Percentiles rank a stretch among this genome's conserved stretches.
Evolutionary conservation across 1,140 invertebrate species (phyloP).

Genomic region (Chrysomallon squamiferum): DNA sequence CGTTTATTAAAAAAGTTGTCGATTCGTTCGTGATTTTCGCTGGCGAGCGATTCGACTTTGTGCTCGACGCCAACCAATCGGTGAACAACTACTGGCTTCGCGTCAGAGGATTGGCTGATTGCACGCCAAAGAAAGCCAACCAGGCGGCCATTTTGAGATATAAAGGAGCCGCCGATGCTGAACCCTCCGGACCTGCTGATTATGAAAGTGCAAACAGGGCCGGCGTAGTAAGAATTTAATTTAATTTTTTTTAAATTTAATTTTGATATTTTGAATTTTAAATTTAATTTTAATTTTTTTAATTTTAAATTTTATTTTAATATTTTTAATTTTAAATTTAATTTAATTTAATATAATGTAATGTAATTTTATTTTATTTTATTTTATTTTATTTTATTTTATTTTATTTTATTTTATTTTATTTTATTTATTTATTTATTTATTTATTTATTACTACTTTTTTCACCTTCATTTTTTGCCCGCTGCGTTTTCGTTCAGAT

Average conservation of each 20-base stretch:
- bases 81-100: conserved; percentile 83
- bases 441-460: too few relatives aligned
- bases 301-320: neutral
- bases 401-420: too few relatives aligned
- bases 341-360: neutral
- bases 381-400: too few relatives aligned
- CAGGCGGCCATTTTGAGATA: conserved; percentile 71
- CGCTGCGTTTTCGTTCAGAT: too few relatives aligned
- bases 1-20: conserved; percentile 74
- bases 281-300: neutral
- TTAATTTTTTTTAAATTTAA: neutral
- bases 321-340: neutral
- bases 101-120: conserved; percentile 80
- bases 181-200: conserved; percentile 71
- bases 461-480: too few relatives aligned
- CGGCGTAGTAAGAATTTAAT: conserved; percentile 33
- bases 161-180: conserved; percentile 23
- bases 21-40: conserved; percentile 37
- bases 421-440: too few relatives aligned
- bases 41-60: conserved; percentile 23
- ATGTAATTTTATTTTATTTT: neutral
- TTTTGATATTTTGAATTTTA: neutral
- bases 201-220: conserved; percentile 65
- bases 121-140: conserved; percentile 74
- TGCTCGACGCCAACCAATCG: neutral